Base-by-base conservation (phyloP, 2,113 vertebrate genomes). In the Grammomys dolichurus region DNA sequence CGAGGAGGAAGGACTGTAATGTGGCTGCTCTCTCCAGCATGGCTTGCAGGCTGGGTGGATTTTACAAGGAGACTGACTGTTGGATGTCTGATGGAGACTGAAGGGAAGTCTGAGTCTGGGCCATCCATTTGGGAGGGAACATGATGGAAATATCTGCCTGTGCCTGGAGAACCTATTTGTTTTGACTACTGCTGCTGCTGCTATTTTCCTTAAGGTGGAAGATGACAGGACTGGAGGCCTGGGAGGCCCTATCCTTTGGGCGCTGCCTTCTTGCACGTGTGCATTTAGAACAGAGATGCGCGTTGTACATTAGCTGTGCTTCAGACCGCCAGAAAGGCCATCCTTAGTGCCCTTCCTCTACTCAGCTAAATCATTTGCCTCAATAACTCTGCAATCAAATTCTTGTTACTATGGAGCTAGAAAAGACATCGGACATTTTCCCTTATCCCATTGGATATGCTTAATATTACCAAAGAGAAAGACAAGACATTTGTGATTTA, bases 101-200 rank as follows among this genome's bases (percentile, higher is more conserved):
- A 93, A 95, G 88, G 95, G 95, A 97, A 97, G 94, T 91, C 81
- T 90, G 96, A 73, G 96, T 93, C 75, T 87, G 70, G 75, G 81
- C 96, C 93, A 51, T 95, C 96, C 93, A 51, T 95, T 26, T 91
- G 95, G 89, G 94, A 94, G 28, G 82, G 48, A 95, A 94, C 36
- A 43, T 10, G 26, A 93, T 94, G 97, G 96, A 96, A 97, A 93
- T 91, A 91, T 85, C 95, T 93, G 77, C n/a, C 43, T 54, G 58
- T 91, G 95, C 96, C 96, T 96, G 95, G 78, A 96, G 94, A 98
- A 97, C 70, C 73, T 80, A 96, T 97, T 97, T 97, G 90, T 94
- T 97, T 93, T 95, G 95, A 95, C 93, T 76, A 43, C 94, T 36
- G 77, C 81, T 80, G 36, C 90, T 65, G 92, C 77, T 87, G 67